A percentile compares a stretch with the other conserved stretches of the same genome.
Evolutionary conservation across 2,888 invertebrate genomes (phyloP).

Genomic region (Machimus rusticus): DNA sequence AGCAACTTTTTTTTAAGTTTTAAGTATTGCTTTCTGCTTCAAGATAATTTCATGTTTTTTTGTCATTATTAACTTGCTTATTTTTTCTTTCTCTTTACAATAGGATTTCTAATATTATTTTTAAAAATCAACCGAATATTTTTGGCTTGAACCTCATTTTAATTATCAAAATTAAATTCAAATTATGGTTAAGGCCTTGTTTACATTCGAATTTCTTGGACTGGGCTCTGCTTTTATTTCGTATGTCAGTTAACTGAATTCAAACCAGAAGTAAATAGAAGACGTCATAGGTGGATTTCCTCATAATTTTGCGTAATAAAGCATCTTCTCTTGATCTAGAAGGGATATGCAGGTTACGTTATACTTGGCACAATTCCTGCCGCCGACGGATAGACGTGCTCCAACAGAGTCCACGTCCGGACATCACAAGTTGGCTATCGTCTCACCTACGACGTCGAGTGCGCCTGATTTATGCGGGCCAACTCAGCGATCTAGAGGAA

Average conservation of each 20-base stretch:
- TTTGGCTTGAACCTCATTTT: too few species aligned
- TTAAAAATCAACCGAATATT: too few species aligned
- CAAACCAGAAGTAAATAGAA: neutral
- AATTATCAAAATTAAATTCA: too few species aligned
- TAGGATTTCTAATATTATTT: too few species aligned
- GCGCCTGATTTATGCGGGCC: slow-evolving; percentile 11
- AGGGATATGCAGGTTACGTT: neutral
- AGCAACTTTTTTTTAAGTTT: too few species aligned
- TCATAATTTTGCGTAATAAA: neutral
- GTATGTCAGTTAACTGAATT: neutral
- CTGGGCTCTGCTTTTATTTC: neutral
- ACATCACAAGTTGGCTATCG: slow-evolving; percentile 17
- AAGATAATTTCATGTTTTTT: too few species aligned
- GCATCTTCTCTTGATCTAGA: neutral
- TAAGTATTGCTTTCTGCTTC: too few species aligned
- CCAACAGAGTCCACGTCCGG: neutral
- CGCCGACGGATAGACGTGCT: slow-evolving; percentile 6
- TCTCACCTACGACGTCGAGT: neutral
- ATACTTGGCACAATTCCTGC: slow-evolving; percentile 23
- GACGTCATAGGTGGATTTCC: neutral
- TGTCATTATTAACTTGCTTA: too few species aligned
- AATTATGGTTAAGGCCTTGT: neutral
- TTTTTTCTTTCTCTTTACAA: too few species aligned
- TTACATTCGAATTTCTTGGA: neutral
- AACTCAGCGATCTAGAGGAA: slow-evolving; percentile 42